Conservation (phyloP, 2,797 vertebrate species). For the Intellagama lesueurii region DNA sequence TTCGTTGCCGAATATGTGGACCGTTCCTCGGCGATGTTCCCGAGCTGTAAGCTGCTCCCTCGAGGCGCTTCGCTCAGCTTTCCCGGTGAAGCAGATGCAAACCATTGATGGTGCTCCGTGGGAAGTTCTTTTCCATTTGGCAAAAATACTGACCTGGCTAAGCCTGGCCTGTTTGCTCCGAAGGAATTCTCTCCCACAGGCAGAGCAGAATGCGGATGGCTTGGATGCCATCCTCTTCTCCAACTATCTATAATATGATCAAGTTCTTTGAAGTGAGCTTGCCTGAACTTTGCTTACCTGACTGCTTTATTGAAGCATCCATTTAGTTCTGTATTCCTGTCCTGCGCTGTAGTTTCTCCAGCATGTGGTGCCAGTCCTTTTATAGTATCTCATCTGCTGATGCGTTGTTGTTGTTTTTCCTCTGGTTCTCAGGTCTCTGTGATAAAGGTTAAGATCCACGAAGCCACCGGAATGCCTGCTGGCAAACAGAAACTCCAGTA, state of each 20-base stretch:
- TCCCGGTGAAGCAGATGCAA: accelerated
- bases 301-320: not conserved
- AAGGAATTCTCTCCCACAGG: not conserved
- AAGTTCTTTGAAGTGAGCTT: not conserved
- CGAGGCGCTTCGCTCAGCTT: not conserved
- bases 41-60: not conserved
- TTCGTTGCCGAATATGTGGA: not conserved
- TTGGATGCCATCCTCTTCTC: too few species aligned
- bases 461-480: constrained; percentile 97
- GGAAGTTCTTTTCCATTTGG: not conserved
- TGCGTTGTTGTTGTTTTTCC: not conserved
- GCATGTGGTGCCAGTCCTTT: not conserved
- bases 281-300: not conserved
- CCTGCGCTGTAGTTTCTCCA: not conserved
- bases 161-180: not conserved
- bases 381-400: accelerated
- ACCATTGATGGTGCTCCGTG: too few species aligned
- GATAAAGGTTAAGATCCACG: constrained; percentile 99
- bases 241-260: not conserved
- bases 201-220: not conserved
- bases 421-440: constrained; percentile 90
- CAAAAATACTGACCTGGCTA: too few species aligned
- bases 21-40: not conserved
- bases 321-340: too few species aligned
- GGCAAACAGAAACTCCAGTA: constrained; percentile 98